Conservation (phyloP, 2,888 invertebrate genomes). For the Drosophila nigritarsus region DNA sequence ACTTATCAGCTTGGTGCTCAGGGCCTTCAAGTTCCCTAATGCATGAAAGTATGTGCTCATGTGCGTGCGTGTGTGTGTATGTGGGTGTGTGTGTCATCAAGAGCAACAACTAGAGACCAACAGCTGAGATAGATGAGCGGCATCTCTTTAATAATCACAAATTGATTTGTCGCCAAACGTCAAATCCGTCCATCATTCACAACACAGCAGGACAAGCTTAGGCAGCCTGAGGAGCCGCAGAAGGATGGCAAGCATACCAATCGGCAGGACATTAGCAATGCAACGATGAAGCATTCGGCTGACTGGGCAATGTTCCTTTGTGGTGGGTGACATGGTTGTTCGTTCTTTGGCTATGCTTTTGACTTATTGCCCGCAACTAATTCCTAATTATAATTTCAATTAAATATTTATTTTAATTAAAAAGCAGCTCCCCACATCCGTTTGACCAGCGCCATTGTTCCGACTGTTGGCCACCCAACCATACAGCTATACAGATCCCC, state of each 20-base stretch:
- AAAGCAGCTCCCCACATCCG: slow-evolving; percentile 69
- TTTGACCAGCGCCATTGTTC: slow-evolving; percentile 38
- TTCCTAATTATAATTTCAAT: slow-evolving; percentile 73
- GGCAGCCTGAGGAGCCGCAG: not conserved
- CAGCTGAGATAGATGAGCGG: slow-evolving; percentile 27
- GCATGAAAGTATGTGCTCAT: slow-evolving; percentile 9
- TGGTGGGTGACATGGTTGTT: not conserved
- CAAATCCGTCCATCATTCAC: slow-evolving; percentile 1
- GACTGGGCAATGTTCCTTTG: slow-evolving; percentile 28
- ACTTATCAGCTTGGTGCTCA: slow-evolving; percentile 40
- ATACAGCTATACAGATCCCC: slow-evolving; percentile 42
- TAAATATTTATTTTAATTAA: slow-evolving; percentile 81
- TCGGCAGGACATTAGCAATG: slow-evolving; percentile 39
- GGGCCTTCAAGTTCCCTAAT: slow-evolving; percentile 42
- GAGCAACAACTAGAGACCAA: slow-evolving; percentile 5
- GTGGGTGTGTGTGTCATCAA: slow-evolving; percentile 13
- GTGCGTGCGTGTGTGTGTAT: slow-evolving; percentile 10
- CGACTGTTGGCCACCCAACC: slow-evolving; percentile 28
- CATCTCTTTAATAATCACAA: slow-evolving; percentile 56
- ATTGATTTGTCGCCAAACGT: slow-evolving; percentile 53
- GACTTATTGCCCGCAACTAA: slow-evolving; percentile 71
- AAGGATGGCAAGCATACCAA: slow-evolving; percentile 1
- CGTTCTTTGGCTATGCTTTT: slow-evolving; percentile 38
- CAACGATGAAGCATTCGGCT: slow-evolving; percentile 23
- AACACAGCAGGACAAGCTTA: not conserved